phyloP scores from a whole-genome alignment of 1,140 invertebrate genomes.

The Dryas iulia region DNA sequence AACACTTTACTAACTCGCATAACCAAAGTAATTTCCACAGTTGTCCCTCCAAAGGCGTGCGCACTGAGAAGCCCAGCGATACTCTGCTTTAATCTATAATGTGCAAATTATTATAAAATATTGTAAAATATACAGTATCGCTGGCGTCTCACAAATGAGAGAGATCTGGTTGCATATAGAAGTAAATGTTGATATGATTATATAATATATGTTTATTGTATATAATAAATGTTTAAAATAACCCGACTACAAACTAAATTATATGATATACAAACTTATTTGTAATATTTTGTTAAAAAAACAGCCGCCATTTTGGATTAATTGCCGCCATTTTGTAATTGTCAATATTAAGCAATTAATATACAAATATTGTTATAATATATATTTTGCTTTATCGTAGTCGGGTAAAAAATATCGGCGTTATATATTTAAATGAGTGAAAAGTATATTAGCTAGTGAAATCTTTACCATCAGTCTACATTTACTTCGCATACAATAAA shows the following conservation, averaged over 20 bases:
- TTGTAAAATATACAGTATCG: constrained; percentile 9
- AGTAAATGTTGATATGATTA: constrained; percentile 62
- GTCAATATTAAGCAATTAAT: background rate
- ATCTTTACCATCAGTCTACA: constrained; percentile 35
- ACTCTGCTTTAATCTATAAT: constrained; percentile 2
- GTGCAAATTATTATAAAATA: no score
- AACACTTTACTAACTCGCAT: background rate
- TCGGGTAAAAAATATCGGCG: background rate
- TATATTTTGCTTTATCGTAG: background rate
- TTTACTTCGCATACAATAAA: constrained; percentile 62
- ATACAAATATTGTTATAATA: background rate
- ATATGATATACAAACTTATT: background rate
- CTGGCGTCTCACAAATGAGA: constrained; percentile 4
- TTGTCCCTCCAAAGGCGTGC: background rate
- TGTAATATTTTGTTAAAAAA: background rate
- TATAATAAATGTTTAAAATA: constrained; percentile 4
- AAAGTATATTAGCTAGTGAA: background rate
- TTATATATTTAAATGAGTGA: constrained; percentile 1
- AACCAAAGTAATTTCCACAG: background rate
- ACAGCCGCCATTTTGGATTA: no score
- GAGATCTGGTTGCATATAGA: constrained; percentile 31
- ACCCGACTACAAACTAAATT: background rate
- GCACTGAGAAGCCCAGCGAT: constrained; percentile 2
- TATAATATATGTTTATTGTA: constrained; percentile 30
- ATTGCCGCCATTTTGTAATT: background rate